These are phyloP conservation scores for Perithous albicinctus DNA, from an alignment of 2,888 invertebrate species.

Conservation along the genomic window DNA sequence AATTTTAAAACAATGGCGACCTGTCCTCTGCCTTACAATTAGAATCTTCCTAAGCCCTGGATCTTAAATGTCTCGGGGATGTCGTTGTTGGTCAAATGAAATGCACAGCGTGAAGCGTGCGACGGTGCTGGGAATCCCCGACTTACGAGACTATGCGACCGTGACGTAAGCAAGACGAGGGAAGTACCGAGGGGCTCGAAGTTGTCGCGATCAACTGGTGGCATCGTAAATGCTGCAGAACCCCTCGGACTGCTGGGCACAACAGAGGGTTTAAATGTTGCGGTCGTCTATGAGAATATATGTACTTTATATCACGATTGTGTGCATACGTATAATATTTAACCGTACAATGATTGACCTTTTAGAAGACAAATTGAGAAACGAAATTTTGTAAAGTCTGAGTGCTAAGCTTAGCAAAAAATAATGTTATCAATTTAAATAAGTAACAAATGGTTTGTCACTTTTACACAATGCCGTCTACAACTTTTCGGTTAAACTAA, in stretches of 20 bases:
- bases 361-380: no score
- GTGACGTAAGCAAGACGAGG: background rate
- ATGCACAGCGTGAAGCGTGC: background rate
- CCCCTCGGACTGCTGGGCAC: constrained; percentile 3
- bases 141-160: constrained; percentile 6
- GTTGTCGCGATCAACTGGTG: constrained; percentile 64
- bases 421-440: no score
- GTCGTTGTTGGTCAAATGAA: constrained; percentile 7
- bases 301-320: background rate
- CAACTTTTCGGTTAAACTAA: no score
- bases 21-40: background rate
- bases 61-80: background rate
- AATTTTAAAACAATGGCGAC: background rate
- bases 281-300: constrained; percentile 6
- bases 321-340: constrained; percentile 8
- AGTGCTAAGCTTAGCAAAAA: no score
- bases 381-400: no score
- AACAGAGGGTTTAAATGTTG: constrained; percentile 13
- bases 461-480: no score
- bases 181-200: constrained; percentile 11
- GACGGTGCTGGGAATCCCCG: constrained; percentile 23
- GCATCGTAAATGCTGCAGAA: constrained; percentile 51
- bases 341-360: background rate
- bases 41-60: background rate
- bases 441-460: no score